Percentiles rank a stretch among this genome's conserved stretches.
Evolutionary conservation across 2,888 invertebrate genomes (phyloP).

Genomic region (Orgyia antiqua): DNA sequence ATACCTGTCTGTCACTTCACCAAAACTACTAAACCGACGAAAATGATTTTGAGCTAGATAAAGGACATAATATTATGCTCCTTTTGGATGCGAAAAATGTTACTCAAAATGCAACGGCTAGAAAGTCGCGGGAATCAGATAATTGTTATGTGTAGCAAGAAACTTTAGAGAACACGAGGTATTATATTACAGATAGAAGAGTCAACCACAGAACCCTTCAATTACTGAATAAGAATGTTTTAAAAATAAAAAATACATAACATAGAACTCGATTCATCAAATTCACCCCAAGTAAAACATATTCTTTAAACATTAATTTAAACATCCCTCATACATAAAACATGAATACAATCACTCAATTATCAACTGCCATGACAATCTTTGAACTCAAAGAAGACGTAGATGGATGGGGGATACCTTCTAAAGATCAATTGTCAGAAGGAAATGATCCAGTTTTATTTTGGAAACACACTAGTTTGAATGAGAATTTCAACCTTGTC

Average conservation of each 20-base stretch:
- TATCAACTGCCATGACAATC: slow-evolving; percentile 18
- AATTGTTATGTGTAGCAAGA: no score
- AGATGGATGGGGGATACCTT: slow-evolving; percentile 40
- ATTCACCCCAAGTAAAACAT: slow-evolving; percentile 5
- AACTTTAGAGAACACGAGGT: no score
- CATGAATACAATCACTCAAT: slow-evolving; percentile 32
- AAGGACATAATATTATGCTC: no score
- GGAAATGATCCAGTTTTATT: slow-evolving; percentile 48
- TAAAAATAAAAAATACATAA: slow-evolving; percentile 1
- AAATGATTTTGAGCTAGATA: no score
- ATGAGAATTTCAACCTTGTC: slow-evolving; percentile 14
- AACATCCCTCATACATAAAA: slow-evolving; percentile 22
- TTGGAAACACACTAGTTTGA: slow-evolving; percentile 14
- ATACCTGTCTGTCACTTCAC: no score
- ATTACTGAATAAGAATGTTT: no score
- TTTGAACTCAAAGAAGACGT: slow-evolving; percentile 33
- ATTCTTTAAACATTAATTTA: slow-evolving; percentile 21
- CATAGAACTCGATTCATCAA: slow-evolving; percentile 6
- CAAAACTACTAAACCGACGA: no score
- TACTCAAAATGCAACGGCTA: no score
- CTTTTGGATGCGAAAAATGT: no score
- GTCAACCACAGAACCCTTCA: no score
- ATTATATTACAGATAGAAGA: no score
- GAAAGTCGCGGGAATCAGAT: no score
- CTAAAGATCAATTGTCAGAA: slow-evolving; percentile 49